A percentile compares a stretch with the other conserved stretches of the same genome.
phyloP scores from a whole-genome alignment of 2,888 invertebrate genomes.

The Drosophila peninsularis region DNA sequence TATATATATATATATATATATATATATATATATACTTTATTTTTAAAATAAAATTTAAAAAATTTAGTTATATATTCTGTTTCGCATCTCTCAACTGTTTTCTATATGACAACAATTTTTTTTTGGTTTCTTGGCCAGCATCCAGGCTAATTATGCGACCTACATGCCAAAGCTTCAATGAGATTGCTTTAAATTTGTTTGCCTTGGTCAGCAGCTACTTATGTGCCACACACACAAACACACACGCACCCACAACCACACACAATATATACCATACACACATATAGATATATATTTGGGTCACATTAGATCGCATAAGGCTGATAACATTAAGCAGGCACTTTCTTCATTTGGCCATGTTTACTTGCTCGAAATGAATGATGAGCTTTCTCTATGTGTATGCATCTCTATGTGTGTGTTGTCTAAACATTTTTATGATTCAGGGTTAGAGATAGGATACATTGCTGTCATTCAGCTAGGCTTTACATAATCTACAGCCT shows the following conservation, averaged over 20 bases:
- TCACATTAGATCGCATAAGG: constrained; percentile 65
- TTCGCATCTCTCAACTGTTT: neutral
- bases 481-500: constrained; percentile 71
- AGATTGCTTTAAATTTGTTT: constrained; percentile 60
- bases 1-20: no score
- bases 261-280: constrained; percentile 2
- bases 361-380: constrained; percentile 66
- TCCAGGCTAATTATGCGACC: constrained; percentile 39
- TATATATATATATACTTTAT: no score
- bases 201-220: constrained; percentile 51
- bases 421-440: constrained; percentile 77
- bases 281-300: constrained; percentile 58
- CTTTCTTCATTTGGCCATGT: constrained; percentile 66
- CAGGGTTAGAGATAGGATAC: constrained; percentile 72
- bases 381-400: constrained; percentile 49
- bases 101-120: neutral
- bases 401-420: constrained; percentile 41
- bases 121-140: constrained; percentile 25
- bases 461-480: constrained; percentile 54
- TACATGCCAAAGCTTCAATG: constrained; percentile 44
- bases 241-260: no score
- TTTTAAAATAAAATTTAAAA: no score
- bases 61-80: neutral
- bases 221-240: constrained; percentile 4
- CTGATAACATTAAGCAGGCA: constrained; percentile 71